A percentile compares a stretch with the other conserved stretches of the same genome.
Evolutionary conservation across 2,888 invertebrate species (phyloP).

Genomic region (Philopedon plagiatum): DNA sequence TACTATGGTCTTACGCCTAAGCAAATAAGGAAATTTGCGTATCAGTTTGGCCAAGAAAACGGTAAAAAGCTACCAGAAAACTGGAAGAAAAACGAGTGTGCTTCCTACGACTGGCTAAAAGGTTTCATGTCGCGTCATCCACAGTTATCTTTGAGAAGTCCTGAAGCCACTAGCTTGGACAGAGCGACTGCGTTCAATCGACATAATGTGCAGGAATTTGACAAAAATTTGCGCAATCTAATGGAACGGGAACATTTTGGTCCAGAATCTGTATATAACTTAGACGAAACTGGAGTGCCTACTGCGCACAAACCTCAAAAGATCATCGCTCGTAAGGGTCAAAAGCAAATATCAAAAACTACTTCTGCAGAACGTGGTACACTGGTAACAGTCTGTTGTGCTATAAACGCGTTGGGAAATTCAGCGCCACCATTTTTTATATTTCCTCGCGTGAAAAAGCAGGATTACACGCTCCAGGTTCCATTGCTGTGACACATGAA

Average conservation of each 20-base stretch:
- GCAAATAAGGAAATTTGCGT: too few relatives aligned
- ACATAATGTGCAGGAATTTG: conserved; percentile 45
- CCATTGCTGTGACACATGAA: conserved; percentile 38
- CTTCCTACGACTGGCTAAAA: too few relatives aligned
- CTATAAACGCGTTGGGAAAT: conserved; percentile 44
- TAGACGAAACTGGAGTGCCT: conserved; percentile 15
- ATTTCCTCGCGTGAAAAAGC: conserved; percentile 28
- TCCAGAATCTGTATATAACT: conserved; percentile 30
- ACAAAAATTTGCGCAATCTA: conserved; percentile 42
- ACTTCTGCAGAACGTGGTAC: conserved; percentile 30
- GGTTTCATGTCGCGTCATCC: too few relatives aligned
- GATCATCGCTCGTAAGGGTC: too few relatives aligned
- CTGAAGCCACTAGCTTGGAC: conserved; percentile 40
- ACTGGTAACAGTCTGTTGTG: conserved; percentile 36
- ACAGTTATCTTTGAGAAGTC: too few relatives aligned
- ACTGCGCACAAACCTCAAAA: conserved; percentile 26
- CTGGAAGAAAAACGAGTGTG: conserved; percentile 29
- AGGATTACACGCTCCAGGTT: conserved; percentile 50
- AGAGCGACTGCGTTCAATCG: conserved; percentile 49
- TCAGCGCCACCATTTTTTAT: conserved; percentile 33
- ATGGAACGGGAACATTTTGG: conserved; percentile 33
- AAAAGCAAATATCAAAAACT: conserved; percentile 30
- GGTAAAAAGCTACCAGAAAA: conserved; percentile 42
- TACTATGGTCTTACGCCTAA: conserved; percentile 44
- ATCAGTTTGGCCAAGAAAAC: too few relatives aligned